Evolutionary conservation across 2,113 vertebrate species (phyloP), one percentile per base, ranked within the genome.

Genomic region (Neogale vison): DNA sequence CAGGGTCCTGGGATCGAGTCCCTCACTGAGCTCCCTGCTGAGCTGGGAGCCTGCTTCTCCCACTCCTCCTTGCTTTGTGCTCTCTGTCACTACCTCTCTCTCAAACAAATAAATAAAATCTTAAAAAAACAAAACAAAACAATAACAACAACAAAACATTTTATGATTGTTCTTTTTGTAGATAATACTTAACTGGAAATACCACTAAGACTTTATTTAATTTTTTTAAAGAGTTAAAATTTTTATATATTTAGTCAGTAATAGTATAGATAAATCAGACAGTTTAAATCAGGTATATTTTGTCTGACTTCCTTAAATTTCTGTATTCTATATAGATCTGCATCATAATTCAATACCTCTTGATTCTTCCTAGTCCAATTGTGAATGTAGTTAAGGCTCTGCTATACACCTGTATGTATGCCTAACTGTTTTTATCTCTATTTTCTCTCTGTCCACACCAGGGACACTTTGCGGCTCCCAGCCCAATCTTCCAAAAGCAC

Each of bases 221-320:
- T 88, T 94, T 69, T 84, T 63, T 93, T 87, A 77, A 76, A 87
- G 59, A 93, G 24, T 93, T 88, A 90, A 76, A 21, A 17, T 85
- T 71, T 84, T 80, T 72, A 77, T n/a, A 21, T 95, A 31, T 80
- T 92, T 61, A 96, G 86, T 55, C 31, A 90, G 71, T 67, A 86
- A 11, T 90, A 65, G 76, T 63, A 3, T 79, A 69, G 52, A 55
- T 52, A 87, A 87, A 87, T 13, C 21, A 69, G 74, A 89, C 55
- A 83, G 31, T 80, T 84, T 52, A 85, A 71, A 36, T n/a, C 42
- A 63, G 79, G 31, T 47, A 11, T 65, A 59, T 23, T 89, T 93
- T 88, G 31, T 24, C 67, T 95, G 52, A 91, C 39, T 65, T 93
- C 14, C 34, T 88, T 91, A 57, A 34, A 74, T 67, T 72, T 80